These are phyloP conservation scores for Hippocampus comes DNA, from an alignment of 2,113 vertebrate species.

Conservation along the genomic window DNA sequence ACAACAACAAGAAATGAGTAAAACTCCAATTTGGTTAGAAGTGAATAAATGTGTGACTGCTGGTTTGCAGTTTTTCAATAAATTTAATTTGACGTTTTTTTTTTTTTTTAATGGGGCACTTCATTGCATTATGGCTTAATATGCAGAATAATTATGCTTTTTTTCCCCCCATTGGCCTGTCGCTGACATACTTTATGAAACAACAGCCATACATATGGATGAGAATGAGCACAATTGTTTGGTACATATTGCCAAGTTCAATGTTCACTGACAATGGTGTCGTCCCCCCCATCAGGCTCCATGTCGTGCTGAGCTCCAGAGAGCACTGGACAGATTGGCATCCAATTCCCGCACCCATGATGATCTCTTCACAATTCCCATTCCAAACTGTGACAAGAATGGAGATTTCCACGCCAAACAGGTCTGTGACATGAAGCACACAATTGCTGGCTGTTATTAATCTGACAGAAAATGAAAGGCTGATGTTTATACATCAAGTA, in stretches of 20 bases:
- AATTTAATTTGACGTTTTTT: not conserved
- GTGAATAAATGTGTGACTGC: not conserved
- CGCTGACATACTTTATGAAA: not conserved
- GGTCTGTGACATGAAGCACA: conserved; percentile 64
- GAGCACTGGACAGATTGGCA: conserved; percentile 83
- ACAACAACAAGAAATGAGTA: no score
- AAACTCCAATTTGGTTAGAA: no score
- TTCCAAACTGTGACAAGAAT: conserved; percentile 91
- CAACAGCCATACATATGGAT: not conserved
- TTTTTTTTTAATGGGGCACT: not conserved
- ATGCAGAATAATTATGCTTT: not conserved
- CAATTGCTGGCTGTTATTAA: not conserved
- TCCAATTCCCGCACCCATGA: conserved; percentile 85
- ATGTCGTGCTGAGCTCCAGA: conserved; percentile 86
- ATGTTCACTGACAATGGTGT: not conserved
- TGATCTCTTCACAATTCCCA: conserved; percentile 86
- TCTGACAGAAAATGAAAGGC: conserved; percentile 38
- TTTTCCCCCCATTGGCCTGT: not conserved
- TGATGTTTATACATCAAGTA: conserved; percentile 28
- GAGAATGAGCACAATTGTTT: not conserved
- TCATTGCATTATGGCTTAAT: not conserved
- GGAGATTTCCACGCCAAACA: conserved; percentile 92
- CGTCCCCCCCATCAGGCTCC: conserved; percentile 72
- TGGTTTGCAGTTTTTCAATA: not conserved
- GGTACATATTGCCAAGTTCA: not conserved